Conservation (phyloP, 2,888 invertebrate species). For the Lasioglossum leucozonium region DNA sequence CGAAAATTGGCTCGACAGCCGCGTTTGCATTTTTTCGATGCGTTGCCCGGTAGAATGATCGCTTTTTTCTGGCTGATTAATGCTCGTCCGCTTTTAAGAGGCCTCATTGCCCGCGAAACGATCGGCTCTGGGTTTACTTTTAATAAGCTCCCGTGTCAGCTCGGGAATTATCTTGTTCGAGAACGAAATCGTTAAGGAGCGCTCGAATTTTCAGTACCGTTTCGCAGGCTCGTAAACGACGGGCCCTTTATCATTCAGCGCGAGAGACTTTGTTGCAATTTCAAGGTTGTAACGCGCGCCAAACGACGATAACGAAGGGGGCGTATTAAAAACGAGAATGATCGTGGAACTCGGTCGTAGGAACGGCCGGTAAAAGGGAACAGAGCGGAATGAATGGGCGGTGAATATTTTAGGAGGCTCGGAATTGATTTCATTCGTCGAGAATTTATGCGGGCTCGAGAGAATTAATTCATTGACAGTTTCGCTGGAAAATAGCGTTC, state of each 20-base stretch:
- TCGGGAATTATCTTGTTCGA: constrained; percentile 14
- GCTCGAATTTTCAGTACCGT: not conserved
- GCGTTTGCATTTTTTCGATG: constrained; percentile 15
- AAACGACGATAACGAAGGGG: no score
- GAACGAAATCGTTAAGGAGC: constrained; percentile 7
- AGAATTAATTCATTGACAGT: constrained; percentile 7
- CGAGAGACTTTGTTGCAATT: not conserved
- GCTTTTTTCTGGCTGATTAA: constrained; percentile 8
- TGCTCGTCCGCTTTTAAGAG: not conserved
- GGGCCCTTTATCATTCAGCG: not conserved
- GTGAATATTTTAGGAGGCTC: not conserved
- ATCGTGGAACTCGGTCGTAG: not conserved
- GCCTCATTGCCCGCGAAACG: not conserved
- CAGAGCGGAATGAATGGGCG: not conserved
- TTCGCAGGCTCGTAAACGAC: constrained; percentile 21
- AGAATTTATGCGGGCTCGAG: not conserved
- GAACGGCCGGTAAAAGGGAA: not conserved
- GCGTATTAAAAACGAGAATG: not conserved
- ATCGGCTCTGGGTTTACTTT: not conserved
- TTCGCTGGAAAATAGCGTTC: not conserved
- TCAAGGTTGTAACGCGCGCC: not conserved
- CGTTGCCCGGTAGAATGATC: not conserved
- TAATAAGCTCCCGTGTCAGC: constrained; percentile 9
- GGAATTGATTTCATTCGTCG: not conserved
- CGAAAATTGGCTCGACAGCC: not conserved